Percentiles rank a stretch among this genome's conserved stretches.
phyloP scores from a whole-genome alignment of 2,888 invertebrate species.

The Chrysina gloriosa region DNA sequence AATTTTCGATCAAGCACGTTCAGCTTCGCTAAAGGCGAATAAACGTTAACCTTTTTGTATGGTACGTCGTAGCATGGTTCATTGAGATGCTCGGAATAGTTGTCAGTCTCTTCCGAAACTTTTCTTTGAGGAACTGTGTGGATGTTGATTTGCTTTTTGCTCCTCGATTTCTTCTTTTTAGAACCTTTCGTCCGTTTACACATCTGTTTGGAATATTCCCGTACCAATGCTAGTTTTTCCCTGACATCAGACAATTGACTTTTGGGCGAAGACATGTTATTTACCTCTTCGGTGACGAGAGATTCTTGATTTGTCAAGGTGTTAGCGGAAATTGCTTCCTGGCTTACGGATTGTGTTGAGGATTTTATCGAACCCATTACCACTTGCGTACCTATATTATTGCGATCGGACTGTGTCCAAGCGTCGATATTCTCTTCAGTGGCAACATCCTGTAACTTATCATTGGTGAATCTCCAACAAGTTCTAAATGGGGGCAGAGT shows the following conservation, averaged over 20 bases:
- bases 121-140: slow-evolving; percentile 30
- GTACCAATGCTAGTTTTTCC: slow-evolving; percentile 32
- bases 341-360: neutral
- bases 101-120: slow-evolving; percentile 20
- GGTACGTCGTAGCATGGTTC: neutral
- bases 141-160: slow-evolving; percentile 32
- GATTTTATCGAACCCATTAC: slow-evolving; percentile 19
- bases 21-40: slow-evolving; percentile 23
- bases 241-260: slow-evolving; percentile 30
- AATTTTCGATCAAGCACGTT: slow-evolving; percentile 17
- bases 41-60: slow-evolving; percentile 23
- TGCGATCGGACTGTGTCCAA: neutral
- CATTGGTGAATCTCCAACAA: slow-evolving; percentile 25
- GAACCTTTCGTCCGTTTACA: slow-evolving; percentile 11
- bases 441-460: slow-evolving; percentile 18
- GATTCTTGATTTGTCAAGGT: neutral
- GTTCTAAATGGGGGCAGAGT: slow-evolving; percentile 42
- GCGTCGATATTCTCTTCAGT: slow-evolving; percentile 4
- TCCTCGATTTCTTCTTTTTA: slow-evolving; percentile 40
- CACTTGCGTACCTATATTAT: slow-evolving; percentile 12
- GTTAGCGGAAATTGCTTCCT: neutral
- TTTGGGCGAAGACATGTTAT: slow-evolving; percentile 6
- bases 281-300: neutral
- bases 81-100: neutral
- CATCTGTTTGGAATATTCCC: slow-evolving; percentile 26